These are phyloP conservation scores for Muntiacus reevesi DNA, from an alignment of 2,113 vertebrate genomes.

Conservation along the genomic window DNA sequence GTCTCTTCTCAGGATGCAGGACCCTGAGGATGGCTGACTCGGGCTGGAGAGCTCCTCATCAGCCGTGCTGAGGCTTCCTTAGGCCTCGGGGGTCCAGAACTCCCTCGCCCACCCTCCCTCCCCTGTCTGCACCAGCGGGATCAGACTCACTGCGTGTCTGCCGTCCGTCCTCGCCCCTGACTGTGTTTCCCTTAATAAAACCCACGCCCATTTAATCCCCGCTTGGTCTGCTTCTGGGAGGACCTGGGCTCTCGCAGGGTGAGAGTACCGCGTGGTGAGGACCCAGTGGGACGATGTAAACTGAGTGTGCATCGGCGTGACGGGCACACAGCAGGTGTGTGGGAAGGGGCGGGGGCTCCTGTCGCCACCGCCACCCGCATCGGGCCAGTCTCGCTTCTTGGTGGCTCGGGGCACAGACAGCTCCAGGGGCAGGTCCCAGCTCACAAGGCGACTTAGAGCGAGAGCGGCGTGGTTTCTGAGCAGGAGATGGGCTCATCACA, in stretches of 20 bases:
- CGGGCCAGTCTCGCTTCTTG: not conserved
- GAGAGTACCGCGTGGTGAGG: not conserved
- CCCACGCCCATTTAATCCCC: too few relatives aligned
- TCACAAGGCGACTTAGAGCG: not conserved
- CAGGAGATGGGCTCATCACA: not conserved
- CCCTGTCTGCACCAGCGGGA: not conserved
- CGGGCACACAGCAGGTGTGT: not conserved
- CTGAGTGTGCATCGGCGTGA: not conserved
- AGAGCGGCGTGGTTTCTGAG: not conserved
- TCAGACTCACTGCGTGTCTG: not conserved
- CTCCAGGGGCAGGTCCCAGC: not conserved
- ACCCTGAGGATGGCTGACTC: too few relatives aligned
- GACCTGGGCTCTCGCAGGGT: not conserved
- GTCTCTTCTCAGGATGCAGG: not conserved
- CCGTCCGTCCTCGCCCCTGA: fast-evolving
- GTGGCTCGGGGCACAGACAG: not conserved
- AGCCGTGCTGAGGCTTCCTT: not conserved
- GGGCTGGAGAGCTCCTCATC: not conserved
- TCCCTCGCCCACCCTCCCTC: too few relatives aligned
- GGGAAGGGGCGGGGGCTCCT: fast-evolving
- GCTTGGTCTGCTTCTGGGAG: not conserved
- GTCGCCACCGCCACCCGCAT: fast-evolving
- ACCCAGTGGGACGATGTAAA: not conserved
- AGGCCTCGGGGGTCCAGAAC: not conserved
- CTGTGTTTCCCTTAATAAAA: not conserved